These are phyloP conservation scores for Dugesia japonica DNA, from an alignment of 2,888 invertebrate genomes.

Conservation along the genomic window DNA sequence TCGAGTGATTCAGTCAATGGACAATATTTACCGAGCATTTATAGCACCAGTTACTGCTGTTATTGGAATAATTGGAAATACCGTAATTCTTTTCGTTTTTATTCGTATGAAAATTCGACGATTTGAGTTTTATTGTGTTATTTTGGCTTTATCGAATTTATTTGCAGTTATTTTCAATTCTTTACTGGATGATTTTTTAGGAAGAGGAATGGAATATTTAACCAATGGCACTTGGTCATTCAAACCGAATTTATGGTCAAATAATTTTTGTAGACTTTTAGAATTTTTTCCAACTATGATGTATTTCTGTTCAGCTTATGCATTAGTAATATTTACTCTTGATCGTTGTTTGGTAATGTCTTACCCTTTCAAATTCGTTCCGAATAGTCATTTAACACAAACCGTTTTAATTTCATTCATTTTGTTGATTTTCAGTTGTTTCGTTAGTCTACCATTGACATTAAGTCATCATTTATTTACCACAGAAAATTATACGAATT, in stretches of 20 bases:
- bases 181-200: conserved; percentile 31
- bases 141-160: conserved; percentile 17
- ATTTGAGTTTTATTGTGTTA: conserved; percentile 25
- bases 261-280: background rate
- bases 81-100: conserved; percentile 7
- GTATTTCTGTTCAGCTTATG: background rate
- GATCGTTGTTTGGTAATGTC: background rate
- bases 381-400: conserved; percentile 4
- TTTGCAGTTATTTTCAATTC: conserved; percentile 30
- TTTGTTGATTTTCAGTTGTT: background rate
- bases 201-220: conserved; percentile 27
- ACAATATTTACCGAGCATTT: conserved; percentile 22
- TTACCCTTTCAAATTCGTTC: background rate
- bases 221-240: background rate
- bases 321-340: background rate
- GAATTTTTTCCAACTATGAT: conserved; percentile 7
- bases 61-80: conserved; percentile 26
- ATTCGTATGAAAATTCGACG: background rate
- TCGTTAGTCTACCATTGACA: background rate
- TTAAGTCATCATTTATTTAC: background rate
- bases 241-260: conserved; percentile 5
- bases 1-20: background rate
- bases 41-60: conserved; percentile 21
- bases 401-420: background rate
- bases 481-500: background rate